Evolutionary conservation across 1,140 invertebrate species (phyloP).

Genomic region (Drosophila sucinea): DNA sequence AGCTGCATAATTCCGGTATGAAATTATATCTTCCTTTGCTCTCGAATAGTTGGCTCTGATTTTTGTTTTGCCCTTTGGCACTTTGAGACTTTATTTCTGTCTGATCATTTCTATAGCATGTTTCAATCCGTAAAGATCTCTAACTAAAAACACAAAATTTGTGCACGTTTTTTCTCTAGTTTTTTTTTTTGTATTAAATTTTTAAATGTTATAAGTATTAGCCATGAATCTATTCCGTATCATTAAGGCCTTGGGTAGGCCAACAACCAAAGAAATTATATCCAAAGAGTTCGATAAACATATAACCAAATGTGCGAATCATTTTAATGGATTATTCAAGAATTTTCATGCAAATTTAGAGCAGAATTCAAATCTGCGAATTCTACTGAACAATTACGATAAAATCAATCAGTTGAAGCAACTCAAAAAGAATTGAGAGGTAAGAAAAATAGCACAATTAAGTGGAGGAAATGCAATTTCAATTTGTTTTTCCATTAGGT

Average conservation of each 20-base stretch:
- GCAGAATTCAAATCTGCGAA: neutral
- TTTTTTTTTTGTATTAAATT: neutral
- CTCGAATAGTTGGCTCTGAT: neutral
- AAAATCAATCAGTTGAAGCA: neutral
- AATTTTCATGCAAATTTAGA: neutral
- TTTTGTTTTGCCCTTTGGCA: neutral
- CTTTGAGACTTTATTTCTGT: neutral
- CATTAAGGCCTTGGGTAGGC: neutral
- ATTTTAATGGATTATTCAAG: neutral
- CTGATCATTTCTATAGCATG: neutral
- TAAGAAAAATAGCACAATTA: too few species aligned
- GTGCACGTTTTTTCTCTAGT: neutral
- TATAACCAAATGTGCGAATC: neutral
- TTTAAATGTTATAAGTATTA: neutral
- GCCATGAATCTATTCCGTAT: neutral
- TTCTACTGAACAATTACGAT: neutral
- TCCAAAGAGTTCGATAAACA: neutral
- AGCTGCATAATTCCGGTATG: conserved; percentile 39
- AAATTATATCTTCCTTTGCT: neutral
- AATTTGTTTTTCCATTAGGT: neutral
- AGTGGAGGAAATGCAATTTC: neutral
- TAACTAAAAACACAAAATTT: neutral
- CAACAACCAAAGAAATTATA: neutral
- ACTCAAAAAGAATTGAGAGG: neutral
- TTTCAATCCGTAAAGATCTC: neutral